phyloP scores from a whole-genome alignment of 2,113 vertebrate species.

The Odontophorus gujanensis region DNA sequence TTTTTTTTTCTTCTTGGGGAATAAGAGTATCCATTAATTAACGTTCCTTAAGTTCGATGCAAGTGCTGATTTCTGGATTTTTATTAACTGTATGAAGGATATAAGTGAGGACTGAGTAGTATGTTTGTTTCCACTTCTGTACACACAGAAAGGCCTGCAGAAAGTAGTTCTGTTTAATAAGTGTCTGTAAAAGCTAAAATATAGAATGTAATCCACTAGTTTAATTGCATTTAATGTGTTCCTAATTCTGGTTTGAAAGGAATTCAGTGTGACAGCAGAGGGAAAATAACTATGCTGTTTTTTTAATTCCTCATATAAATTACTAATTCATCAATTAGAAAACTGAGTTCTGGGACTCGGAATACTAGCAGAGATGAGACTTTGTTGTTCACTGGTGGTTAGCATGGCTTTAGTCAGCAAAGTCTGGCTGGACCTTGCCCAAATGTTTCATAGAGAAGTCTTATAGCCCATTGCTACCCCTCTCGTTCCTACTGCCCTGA shows the following conservation, averaged over 20 bases:
- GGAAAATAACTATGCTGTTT: not conserved
- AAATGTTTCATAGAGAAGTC: not conserved
- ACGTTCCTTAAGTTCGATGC: not conserved
- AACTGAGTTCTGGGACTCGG: not conserved
- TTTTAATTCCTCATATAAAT: not conserved
- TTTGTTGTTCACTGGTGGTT: not conserved
- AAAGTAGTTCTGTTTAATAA: not conserved
- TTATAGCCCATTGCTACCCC: not conserved
- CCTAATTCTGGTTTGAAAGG: slow-evolving; percentile 6
- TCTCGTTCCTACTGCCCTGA: not conserved
- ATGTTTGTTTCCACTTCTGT: not conserved
- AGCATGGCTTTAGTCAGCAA: not conserved
- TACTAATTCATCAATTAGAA: not conserved
- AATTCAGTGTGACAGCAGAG: not conserved
- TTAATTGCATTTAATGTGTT: not conserved
- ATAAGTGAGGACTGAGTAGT: accelerated
- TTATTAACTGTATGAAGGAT: not conserved
- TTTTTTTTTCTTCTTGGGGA: not conserved
- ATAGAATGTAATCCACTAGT: not conserved
- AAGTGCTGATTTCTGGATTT: not conserved
- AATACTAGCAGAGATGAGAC: not conserved
- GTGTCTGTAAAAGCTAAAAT: not conserved
- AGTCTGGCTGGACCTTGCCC: not conserved
- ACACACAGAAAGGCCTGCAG: not conserved
- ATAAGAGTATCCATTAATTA: not conserved